Conservation (phyloP, 2,113 vertebrate species). For the Parus major region DNA sequence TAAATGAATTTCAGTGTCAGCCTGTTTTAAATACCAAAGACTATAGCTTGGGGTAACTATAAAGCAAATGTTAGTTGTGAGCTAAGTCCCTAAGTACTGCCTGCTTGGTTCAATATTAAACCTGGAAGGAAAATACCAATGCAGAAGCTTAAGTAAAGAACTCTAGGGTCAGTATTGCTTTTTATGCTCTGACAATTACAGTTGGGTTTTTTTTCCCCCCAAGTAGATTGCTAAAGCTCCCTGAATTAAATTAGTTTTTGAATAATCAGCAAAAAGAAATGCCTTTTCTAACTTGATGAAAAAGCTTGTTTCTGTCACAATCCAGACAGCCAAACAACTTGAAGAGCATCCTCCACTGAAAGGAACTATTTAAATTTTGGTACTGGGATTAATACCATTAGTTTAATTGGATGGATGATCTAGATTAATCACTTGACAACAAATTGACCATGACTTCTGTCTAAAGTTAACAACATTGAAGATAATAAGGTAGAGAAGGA, state of each 20-base stretch:
- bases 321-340: neutral
- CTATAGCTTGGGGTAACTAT: neutral
- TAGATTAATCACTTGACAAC: neutral
- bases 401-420: neutral
- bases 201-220: fast-evolving
- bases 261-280: neutral
- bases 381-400: neutral
- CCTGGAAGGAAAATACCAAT: neutral
- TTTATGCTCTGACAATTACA: neutral
- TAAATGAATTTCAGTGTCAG: neutral
- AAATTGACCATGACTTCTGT: neutral
- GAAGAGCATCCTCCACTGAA: neutral
- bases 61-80: slow-evolving; percentile 35
- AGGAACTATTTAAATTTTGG: neutral
- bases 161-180: neutral
- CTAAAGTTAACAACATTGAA: neutral
- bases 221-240: neutral
- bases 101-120: neutral
- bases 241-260: neutral
- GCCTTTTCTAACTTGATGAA: neutral
- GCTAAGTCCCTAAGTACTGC: neutral
- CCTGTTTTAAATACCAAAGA: slow-evolving; percentile 47
- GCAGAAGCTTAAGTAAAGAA: neutral
- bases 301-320: neutral
- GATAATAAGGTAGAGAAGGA: neutral